Evolutionary conservation across 2,797 vertebrate genomes (phyloP), one percentile per base, ranked within the genome.

Genomic region (Scarus forsteni): DNA sequence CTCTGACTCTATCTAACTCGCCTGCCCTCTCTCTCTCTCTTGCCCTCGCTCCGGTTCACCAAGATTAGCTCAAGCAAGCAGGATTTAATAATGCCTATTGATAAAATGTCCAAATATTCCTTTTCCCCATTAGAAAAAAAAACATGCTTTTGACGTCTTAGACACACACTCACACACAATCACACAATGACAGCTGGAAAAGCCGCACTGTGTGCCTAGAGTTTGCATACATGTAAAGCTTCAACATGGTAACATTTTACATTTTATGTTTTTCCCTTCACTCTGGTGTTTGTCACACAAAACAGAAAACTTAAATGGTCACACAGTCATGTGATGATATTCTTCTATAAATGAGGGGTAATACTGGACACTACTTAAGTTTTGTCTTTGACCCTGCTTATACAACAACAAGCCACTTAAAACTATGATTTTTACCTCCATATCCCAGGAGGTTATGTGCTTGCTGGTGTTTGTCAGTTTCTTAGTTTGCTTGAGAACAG

Each of bases 31-130:
- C 72, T 56, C 75, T 57, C 73, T 51, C 58, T n/a, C 79, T 58
- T 83, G 66, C 83, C 39, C 85, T 75, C 55, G 59, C 88, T 79
- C 74, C 85, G 45, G 87, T 90, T 87, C 68, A 63, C 84, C 82
- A 85, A 94, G 94, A 95, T 95, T 94, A 95, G 92, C 92, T 94
- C 92, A 92, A 89, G 91, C 94, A 92, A 94, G 91, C 89, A 92
- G 93, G 93, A 95, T 95, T 94, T 95, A 95, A 95, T 95, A 94
- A 95, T 93, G 91, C 91, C 91, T 94, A 95, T 95, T 95, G 94
- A 95, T 94, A 94, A 95, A 94, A 92, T 91, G 94, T 95, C 94
- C 93, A 94, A 94, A 94, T 95, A 94, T 95, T 94, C 91, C 91
- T 90, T 91, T 93, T 86, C 82, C 90, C 89, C 83, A 92, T 94